phyloP scores from a whole-genome alignment of 2,888 invertebrate genomes.

The Zygogramma bicolorata region DNA sequence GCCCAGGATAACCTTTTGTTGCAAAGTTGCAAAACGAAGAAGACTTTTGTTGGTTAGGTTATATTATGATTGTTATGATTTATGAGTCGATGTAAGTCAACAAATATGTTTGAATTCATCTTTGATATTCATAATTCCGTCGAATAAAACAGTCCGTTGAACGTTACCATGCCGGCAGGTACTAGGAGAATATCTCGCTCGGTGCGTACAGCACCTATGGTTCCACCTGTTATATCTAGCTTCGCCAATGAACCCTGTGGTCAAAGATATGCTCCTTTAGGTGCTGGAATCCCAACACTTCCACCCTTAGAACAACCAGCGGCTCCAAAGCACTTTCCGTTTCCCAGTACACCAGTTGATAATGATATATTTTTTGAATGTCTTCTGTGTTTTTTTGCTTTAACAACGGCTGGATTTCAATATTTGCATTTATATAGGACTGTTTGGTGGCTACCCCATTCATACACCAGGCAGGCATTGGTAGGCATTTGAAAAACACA shows the following conservation, averaged over 20 bases:
- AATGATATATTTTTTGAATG: conserved; percentile 88
- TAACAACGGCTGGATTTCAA: conserved; percentile 86
- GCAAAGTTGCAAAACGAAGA: no score
- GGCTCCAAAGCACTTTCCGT: conserved; percentile 84
- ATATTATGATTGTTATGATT: background rate
- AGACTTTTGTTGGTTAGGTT: background rate
- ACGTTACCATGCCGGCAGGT: conserved; percentile 48
- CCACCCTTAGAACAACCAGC: conserved; percentile 66
- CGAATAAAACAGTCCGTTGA: background rate
- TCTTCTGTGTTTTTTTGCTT: conserved; percentile 84
- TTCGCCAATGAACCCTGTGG: conserved; percentile 54
- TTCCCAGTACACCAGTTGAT: conserved; percentile 82
- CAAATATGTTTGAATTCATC: background rate
- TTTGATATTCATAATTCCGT: background rate
- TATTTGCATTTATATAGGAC: conserved; percentile 95
- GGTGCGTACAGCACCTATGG: conserved; percentile 48
- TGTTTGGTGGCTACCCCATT: conserved; percentile 97
- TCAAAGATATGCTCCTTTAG: conserved; percentile 58
- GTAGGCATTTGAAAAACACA: conserved; percentile 69
- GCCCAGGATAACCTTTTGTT: no score
- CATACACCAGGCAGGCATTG: conserved; percentile 88
- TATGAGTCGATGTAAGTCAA: background rate
- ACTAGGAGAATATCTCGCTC: conserved; percentile 56
- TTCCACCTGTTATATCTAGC: conserved; percentile 53
- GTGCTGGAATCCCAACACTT: conserved; percentile 55